phyloP scores from a whole-genome alignment of 2,888 invertebrate genomes.

The Drosophila atripex region DNA sequence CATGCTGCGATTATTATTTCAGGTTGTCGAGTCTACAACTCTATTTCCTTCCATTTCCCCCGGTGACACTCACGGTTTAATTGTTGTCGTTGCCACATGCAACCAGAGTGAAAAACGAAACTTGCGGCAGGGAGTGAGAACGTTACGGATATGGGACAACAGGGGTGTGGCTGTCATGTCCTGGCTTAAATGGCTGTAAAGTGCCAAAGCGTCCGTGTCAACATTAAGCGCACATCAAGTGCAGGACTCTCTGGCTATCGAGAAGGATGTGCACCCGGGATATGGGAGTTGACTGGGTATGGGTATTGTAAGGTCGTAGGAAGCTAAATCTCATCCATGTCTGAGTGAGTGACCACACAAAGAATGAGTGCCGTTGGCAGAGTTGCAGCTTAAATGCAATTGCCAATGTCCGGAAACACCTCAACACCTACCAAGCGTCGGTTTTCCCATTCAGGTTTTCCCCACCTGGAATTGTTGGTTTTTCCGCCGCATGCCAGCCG shows the following conservation, averaged over 20 bases:
- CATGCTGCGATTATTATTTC: constrained; percentile 2
- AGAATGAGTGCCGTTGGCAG: constrained; percentile 33
- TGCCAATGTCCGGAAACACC: constrained; percentile 7
- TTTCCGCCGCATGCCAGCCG: constrained; percentile 23
- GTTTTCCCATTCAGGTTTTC: constrained; percentile 18
- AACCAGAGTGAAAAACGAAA: constrained; percentile 20
- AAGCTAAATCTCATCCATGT: constrained; percentile 30
- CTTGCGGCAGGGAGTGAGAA: neutral
- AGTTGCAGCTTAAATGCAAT: constrained; percentile 33
- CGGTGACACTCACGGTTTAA: constrained; percentile 38
- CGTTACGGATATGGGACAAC: constrained; percentile 24
- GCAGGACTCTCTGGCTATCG: constrained; percentile 35
- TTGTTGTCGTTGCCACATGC: constrained; percentile 36
- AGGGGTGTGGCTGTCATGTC: constrained; percentile 40
- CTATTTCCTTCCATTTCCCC: neutral
- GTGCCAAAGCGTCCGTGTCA: constrained; percentile 62
- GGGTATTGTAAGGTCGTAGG: neutral
- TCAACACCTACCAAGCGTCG: constrained; percentile 1
- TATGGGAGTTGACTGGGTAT: neutral
- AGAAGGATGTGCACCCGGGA: constrained; percentile 16
- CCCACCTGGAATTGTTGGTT: constrained; percentile 13
- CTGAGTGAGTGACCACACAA: constrained; percentile 32
- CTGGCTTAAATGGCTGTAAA: constrained; percentile 52
- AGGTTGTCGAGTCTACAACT: neutral
- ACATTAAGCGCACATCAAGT: constrained; percentile 70